Evolutionary conservation across 2,797 vertebrate genomes (phyloP).

Genomic region (Gobionotothen gibberifrons): DNA sequence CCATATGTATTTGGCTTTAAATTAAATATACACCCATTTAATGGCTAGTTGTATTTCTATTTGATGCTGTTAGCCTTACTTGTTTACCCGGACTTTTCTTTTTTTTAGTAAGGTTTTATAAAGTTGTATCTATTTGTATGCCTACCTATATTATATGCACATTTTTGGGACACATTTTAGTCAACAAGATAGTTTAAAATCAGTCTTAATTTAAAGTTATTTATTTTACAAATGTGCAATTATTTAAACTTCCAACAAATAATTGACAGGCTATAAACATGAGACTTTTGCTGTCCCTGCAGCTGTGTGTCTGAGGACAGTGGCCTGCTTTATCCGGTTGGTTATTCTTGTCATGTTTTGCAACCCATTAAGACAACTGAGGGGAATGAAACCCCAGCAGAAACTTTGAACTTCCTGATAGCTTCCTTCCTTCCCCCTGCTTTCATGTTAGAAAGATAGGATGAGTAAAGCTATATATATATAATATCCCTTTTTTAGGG

Average conservation of each 20-base stretch:
- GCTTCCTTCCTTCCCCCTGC: slow-evolving; percentile 59
- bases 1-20: background rate
- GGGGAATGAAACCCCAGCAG: background rate
- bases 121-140: background rate
- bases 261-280: background rate
- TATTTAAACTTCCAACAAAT: background rate
- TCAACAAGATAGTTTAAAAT: background rate
- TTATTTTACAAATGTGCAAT: background rate
- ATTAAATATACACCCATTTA: background rate
- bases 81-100: background rate
- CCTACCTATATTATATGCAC: background rate
- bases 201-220: background rate
- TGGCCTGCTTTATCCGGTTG: background rate
- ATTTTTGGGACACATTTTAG: background rate
- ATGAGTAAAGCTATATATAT: slow-evolving; percentile 24
- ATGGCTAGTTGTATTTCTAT: background rate
- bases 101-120: background rate
- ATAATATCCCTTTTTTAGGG: slow-evolving; percentile 28
- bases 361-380: background rate
- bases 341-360: background rate
- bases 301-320: background rate
- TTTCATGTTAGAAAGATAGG: slow-evolving; percentile 44
- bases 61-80: background rate
- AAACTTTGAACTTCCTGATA: slow-evolving; percentile 38
- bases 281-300: background rate